Conservation (phyloP, 2,888 invertebrate species). For the Drosophila fungiperda region DNA sequence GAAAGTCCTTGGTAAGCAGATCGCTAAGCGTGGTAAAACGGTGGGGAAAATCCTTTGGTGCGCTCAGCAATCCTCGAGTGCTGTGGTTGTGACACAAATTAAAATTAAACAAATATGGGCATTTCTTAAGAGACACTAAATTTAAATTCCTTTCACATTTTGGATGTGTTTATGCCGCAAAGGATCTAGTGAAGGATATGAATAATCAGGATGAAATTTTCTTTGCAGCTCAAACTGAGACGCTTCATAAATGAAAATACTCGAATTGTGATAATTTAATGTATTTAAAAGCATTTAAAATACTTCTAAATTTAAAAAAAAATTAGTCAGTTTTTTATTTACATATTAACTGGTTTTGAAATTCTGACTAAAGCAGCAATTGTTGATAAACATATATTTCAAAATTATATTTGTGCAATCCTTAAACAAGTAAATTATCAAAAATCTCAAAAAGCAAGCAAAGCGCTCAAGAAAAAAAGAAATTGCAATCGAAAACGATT, state of each 20-base stretch:
- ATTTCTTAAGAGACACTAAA: not conserved
- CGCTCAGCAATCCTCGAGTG: conserved; percentile 82
- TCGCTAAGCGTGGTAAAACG: conserved; percentile 84
- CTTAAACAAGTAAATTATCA: no score
- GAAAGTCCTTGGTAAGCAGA: conserved; percentile 84
- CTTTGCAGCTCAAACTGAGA: not conserved
- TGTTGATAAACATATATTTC: no score
- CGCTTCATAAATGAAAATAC: no score
- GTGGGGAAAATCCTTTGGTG: conserved; percentile 83
- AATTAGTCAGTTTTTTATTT: no score
- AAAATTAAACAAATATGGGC: not conserved
- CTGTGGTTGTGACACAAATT: conserved; percentile 49
- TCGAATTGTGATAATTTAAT: not conserved
- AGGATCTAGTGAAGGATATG: not conserved
- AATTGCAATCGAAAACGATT: no score
- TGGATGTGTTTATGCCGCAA: not conserved
- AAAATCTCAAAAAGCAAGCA: no score
- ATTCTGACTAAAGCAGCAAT: no score
- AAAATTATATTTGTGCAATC: no score
- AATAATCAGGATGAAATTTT: not conserved
- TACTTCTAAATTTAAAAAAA: no score
- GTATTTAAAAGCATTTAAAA: no score
- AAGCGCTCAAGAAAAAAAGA: no score
- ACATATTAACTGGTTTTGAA: no score
- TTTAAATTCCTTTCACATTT: not conserved